These are phyloP conservation scores for Carcinoscorpius rotundicauda DNA, from an alignment of 1,140 invertebrate species.

Conservation along the genomic window DNA sequence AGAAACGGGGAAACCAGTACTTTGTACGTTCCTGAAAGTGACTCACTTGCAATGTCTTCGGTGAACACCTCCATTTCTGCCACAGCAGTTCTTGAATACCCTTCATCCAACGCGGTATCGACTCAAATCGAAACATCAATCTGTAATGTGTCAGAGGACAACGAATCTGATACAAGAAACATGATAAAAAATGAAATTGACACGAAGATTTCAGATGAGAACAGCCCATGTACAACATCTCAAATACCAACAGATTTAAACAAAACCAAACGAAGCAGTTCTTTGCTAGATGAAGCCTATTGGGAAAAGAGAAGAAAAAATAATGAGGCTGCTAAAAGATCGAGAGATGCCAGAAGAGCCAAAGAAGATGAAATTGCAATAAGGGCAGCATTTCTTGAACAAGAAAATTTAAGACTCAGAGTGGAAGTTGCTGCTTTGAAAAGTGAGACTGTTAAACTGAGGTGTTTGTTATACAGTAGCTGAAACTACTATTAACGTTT, in stretches of 20 bases:
- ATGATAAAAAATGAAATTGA: background rate
- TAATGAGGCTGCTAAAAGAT: slow-evolving; percentile 90
- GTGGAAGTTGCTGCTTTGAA: background rate
- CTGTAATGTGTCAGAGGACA: background rate
- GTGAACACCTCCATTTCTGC: background rate
- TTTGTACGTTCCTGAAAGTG: background rate
- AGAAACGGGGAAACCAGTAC: background rate
- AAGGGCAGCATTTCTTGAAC: slow-evolving; percentile 68
- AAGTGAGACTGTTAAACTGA: background rate
- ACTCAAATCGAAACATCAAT: too few relatives aligned
- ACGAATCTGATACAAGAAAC: background rate
- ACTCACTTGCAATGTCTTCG: background rate
- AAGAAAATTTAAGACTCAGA: slow-evolving; percentile 47
- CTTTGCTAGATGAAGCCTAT: slow-evolving; percentile 56
- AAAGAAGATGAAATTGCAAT: slow-evolving; percentile 90
- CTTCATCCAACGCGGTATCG: too few relatives aligned
- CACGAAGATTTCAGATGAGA: background rate
- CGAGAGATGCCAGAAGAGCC: slow-evolving; percentile 69
- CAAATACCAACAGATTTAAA: too few relatives aligned
- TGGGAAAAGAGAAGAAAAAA: slow-evolving; percentile 80
- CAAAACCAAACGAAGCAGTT: background rate
- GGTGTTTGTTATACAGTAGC: background rate
- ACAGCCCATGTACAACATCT: background rate
- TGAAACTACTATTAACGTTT: too few relatives aligned
- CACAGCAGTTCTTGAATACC: too few relatives aligned